Evolutionary conservation across 53 echinoderm and acorn worm genomes (phyloP), one percentile per base, ranked within the genome.

Genomic region (Crossaster papposus): DNA sequence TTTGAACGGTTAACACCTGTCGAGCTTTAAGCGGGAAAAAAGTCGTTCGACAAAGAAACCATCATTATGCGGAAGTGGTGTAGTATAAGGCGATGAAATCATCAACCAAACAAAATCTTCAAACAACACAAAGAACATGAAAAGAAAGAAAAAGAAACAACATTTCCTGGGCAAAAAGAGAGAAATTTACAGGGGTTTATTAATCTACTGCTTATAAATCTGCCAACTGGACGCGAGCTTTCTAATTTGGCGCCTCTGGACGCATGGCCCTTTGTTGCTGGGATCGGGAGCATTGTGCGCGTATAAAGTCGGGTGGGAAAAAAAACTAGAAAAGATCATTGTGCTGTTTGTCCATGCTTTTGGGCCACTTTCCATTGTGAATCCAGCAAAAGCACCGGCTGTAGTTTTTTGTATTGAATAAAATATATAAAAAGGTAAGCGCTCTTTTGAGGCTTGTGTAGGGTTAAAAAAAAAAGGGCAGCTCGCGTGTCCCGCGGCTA

Each of bases 221-320:
- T 33, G 18, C 26, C 23, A 30, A 72, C 50, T 52, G 84, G 20
- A 30, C 20, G 15, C 32, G 23, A 32, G 13, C 34, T 14, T 54
- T 32, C 34, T 35, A 77, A 87, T 34, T 87, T 87, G 87, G 87
- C 77, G 87, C 87, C 87, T 36, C 36, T 38, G 20, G 87, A 23
- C 62, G 17, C 36, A 36, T n/a, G 77, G 52, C 51, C 33, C 76
- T 62, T 87, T 87, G 87, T 87, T 30, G 15, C 36, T 58, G 62
- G 62, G 62, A 87, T 87, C 58, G 73, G 34, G 54, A 32, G 55
- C 74, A 58, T 87, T 87, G 87, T 87, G 36, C 24, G 36, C 51
- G 84, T 72, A 22, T 53, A 85, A 33, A 36, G 35, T 62, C 29
- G 70, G 64, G n/a, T 33, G 17, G 35, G 32, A 85, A 30, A 54